Conservation (phyloP, 1,140 invertebrate species). For the Leptopilina clavipes region DNA sequence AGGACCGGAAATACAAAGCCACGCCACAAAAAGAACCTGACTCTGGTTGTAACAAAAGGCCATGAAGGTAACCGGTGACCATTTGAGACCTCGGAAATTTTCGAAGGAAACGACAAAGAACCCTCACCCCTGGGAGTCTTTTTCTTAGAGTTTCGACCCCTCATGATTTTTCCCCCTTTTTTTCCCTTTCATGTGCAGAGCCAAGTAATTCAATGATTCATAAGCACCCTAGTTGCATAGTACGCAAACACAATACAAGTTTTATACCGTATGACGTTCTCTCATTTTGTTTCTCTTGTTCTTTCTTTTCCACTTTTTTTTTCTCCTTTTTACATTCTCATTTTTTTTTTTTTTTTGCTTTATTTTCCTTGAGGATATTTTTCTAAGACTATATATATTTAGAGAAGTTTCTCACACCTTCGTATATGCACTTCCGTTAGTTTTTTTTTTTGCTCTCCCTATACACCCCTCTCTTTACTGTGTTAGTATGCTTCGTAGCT, state of each 20-base stretch:
- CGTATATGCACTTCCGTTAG: slow-evolving; percentile 41
- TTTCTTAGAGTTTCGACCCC: slow-evolving; percentile 52
- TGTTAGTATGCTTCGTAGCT: slow-evolving; percentile 71
- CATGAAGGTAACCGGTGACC: slow-evolving; percentile 48
- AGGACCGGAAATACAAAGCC: slow-evolving; percentile 49
- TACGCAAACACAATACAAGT: slow-evolving; percentile 57
- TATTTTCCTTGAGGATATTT: slow-evolving; percentile 28
- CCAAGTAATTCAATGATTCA: slow-evolving; percentile 61
- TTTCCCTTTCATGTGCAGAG: slow-evolving; percentile 51
- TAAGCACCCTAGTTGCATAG: slow-evolving; percentile 55
- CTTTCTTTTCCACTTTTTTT: slow-evolving; percentile 54
- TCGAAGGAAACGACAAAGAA: slow-evolving; percentile 62
- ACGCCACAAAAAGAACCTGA: slow-evolving; percentile 48
- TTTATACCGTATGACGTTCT: slow-evolving; percentile 42
- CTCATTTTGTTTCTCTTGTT: neutral
- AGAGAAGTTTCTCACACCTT: neutral
- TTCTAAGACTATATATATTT: neutral
- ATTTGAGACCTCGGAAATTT: slow-evolving; percentile 54
- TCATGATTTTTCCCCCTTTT: slow-evolving; percentile 50
- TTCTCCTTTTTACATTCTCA: no score
- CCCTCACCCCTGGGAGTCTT: slow-evolving; percentile 51
- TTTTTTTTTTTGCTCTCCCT: slow-evolving; percentile 37
- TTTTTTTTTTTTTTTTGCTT: no score
- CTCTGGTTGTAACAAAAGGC: slow-evolving; percentile 49
- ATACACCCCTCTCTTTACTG: slow-evolving; percentile 38